phyloP scores from a whole-genome alignment of 2,888 invertebrate genomes.

The Prosopocoilus inquinatus region DNA sequence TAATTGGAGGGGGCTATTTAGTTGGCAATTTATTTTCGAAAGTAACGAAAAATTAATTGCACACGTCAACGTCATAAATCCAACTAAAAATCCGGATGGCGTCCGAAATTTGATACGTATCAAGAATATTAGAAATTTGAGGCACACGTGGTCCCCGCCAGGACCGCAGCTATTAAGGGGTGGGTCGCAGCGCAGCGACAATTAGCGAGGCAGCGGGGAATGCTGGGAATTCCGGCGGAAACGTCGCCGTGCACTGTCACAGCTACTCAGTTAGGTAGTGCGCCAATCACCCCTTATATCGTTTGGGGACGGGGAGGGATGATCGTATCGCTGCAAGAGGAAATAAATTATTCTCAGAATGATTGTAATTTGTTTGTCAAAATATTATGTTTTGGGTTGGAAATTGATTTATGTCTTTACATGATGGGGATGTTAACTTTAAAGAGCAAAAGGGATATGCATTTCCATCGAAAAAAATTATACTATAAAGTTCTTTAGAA shows the following conservation, averaged over 20 bases:
- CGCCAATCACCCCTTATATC: slow-evolving; percentile 54
- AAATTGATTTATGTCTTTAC: no score
- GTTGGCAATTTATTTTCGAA: slow-evolving; percentile 8
- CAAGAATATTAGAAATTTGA: slow-evolving; percentile 35
- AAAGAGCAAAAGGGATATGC: no score
- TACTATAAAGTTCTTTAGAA: no score
- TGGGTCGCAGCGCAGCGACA: slow-evolving; percentile 47
- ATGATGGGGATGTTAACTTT: no score
- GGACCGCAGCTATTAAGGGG: slow-evolving; percentile 30
- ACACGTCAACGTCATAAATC: slow-evolving; percentile 31
- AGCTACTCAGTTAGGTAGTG: slow-evolving; percentile 53
- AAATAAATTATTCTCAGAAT: no score
- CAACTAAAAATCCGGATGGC: slow-evolving; percentile 23
- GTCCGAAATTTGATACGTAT: slow-evolving; percentile 31
- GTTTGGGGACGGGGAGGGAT: slow-evolving; percentile 38
- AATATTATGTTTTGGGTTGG: no score
- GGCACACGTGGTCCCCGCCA: slow-evolving; percentile 27
- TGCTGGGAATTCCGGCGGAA: slow-evolving; percentile 48
- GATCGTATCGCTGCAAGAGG: background rate
- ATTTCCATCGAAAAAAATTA: no score
- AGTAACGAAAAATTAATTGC: slow-evolving; percentile 32
- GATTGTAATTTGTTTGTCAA: no score
- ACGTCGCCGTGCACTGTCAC: slow-evolving; percentile 46
- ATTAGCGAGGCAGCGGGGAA: slow-evolving; percentile 47
- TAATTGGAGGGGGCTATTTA: slow-evolving; percentile 2